Conservation (phyloP, 2,888 invertebrate species). For the Acanthoscelides obtectus region DNA sequence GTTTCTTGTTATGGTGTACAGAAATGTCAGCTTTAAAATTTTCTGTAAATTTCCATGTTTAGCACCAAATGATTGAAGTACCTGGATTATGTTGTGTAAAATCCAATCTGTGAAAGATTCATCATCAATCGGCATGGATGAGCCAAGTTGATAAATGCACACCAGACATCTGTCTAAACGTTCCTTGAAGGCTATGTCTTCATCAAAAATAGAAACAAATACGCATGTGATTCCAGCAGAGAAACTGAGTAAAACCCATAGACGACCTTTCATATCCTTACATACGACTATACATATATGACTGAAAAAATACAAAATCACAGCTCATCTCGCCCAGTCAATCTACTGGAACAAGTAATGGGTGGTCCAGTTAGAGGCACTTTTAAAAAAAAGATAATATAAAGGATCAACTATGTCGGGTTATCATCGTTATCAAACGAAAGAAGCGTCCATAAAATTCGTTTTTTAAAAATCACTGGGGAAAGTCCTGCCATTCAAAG, state of each 20-base stretch:
- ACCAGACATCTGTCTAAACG: not conserved
- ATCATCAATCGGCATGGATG: not conserved
- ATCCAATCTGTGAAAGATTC: not conserved
- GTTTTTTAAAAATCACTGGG: too few species aligned
- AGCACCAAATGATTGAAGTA: too few species aligned
- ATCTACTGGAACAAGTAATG: not conserved
- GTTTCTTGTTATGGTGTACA: too few species aligned
- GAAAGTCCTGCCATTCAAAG: too few species aligned
- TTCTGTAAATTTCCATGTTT: too few species aligned
- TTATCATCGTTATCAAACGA: too few species aligned
- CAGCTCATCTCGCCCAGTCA: slow-evolving; percentile 1
- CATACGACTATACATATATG: slow-evolving; percentile 14
- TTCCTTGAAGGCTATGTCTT: slow-evolving; percentile 1
- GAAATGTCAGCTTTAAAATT: too few species aligned
- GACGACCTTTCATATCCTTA: slow-evolving; percentile 24
- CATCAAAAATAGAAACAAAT: not conserved
- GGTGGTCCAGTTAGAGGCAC: too few species aligned
- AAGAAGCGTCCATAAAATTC: too few species aligned
- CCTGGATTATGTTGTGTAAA: not conserved
- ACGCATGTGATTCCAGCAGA: slow-evolving; percentile 22
- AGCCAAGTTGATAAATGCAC: not conserved
- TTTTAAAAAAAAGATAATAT: too few species aligned
- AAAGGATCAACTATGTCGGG: too few species aligned
- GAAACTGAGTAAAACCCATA: slow-evolving; percentile 24
- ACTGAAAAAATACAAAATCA: slow-evolving; percentile 3